phyloP scores from a whole-genome alignment of 1,140 invertebrate species.

The Zaprionus nigranus region DNA sequence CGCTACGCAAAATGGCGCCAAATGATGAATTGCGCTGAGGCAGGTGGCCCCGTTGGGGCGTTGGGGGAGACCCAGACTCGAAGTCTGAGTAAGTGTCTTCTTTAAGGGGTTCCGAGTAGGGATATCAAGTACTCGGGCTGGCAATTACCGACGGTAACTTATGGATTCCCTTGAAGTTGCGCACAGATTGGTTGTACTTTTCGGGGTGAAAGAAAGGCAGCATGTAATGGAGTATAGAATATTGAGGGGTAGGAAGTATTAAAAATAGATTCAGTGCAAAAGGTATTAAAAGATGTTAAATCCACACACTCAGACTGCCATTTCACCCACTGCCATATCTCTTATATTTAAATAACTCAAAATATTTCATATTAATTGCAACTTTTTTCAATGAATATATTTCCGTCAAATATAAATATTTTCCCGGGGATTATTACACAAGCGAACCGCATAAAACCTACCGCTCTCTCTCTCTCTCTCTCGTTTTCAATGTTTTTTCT shows the following conservation, averaged over 20 bases:
- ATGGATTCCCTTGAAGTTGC: neutral
- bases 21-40: slow-evolving; percentile 66
- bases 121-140: slow-evolving; percentile 1
- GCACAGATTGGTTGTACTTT: neutral
- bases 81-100: slow-evolving; percentile 10
- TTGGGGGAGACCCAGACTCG: neutral
- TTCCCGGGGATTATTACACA: neutral
- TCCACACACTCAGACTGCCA: neutral
- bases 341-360: neutral
- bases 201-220: neutral
- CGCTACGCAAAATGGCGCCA: slow-evolving; percentile 72
- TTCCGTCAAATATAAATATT: slow-evolving; percentile 3
- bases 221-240: neutral
- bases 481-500: slow-evolving; percentile 7
- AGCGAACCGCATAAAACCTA: no score
- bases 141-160: slow-evolving; percentile 7
- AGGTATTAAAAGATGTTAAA: neutral
- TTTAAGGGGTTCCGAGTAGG: neutral
- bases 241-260: neutral
- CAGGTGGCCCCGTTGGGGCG: neutral
- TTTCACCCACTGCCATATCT: neutral
- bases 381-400: neutral
- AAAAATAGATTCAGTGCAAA: neutral
- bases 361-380: neutral
- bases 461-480: neutral